These are phyloP conservation scores for Octodon degus DNA, from an alignment of 2,113 vertebrate species.

Conservation along the genomic window DNA sequence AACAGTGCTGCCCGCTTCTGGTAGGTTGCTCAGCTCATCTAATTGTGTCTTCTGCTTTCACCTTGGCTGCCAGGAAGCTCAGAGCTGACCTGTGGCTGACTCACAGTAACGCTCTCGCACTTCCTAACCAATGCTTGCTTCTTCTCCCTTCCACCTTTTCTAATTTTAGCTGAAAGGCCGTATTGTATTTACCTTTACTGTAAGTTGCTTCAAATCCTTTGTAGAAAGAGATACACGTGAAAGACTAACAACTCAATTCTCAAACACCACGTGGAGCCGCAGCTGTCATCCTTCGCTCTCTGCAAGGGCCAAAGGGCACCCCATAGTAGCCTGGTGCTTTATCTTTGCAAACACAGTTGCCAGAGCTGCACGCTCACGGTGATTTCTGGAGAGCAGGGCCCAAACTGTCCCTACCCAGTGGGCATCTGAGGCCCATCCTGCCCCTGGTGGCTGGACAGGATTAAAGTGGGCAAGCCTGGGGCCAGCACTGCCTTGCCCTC, in stretches of 20 bases:
- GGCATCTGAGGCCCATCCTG: constrained; percentile 45
- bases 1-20: background rate
- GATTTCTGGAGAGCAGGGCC: constrained; percentile 23
- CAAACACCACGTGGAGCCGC: constrained; percentile 52
- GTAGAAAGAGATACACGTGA: constrained; percentile 66
- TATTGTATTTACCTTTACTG: constrained; percentile 63
- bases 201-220: constrained; percentile 72
- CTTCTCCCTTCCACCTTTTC: constrained; percentile 57
- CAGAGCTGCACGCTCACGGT: background rate
- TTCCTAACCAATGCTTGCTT: constrained; percentile 19
- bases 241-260: constrained; percentile 71
- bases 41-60: constrained; percentile 28
- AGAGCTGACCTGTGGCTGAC: constrained; percentile 30
- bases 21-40: background rate
- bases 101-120: background rate
- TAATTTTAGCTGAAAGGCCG: constrained; percentile 69
- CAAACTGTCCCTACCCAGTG: constrained; percentile 31
- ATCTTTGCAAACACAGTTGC: constrained; percentile 62
- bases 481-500: constrained; percentile 26
- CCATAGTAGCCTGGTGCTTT: constrained; percentile 1
- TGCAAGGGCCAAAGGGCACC: background rate
- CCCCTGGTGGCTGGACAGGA: constrained; percentile 64
- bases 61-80: constrained; percentile 74
- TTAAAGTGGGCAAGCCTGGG: constrained; percentile 78
- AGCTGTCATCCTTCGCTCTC: constrained; percentile 65